Conservation (phyloP, 2,113 vertebrate species). For the Epinephelus cyanopodus region DNA sequence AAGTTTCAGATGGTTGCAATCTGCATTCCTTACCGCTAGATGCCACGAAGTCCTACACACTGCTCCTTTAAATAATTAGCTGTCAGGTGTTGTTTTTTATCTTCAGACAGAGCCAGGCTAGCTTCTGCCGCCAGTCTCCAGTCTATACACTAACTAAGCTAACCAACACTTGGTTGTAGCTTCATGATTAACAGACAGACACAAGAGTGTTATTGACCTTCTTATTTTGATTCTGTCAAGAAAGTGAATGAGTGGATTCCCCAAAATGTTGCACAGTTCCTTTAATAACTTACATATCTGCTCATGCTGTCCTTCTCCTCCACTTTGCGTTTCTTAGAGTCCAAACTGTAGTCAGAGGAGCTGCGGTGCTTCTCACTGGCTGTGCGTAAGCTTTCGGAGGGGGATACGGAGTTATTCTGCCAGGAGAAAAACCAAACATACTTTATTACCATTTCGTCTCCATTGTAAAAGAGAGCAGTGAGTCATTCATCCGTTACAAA, state of each 20-base stretch:
- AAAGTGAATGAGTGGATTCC: not conserved
- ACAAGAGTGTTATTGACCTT: not conserved
- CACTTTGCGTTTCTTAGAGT: conserved; percentile 95
- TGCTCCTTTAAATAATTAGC: too few relatives aligned
- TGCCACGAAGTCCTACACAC: too few relatives aligned
- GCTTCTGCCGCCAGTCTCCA: not conserved
- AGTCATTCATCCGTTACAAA: conserved; percentile 62
- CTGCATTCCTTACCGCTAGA: too few relatives aligned
- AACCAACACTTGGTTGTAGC: not conserved
- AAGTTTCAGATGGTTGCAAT: too few relatives aligned
- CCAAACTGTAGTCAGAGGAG: conserved; percentile 92
- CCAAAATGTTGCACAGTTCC: not conserved
- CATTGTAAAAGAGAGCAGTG: conserved; percentile 38
- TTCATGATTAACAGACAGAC: not conserved
- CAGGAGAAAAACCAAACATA: conserved; percentile 48
- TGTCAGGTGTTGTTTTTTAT: too few relatives aligned
- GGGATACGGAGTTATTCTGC: conserved; percentile 96
- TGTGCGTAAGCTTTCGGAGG: conserved; percentile 92
- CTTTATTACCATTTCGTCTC: conserved; percentile 60
- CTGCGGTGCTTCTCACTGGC: conserved; percentile 94
- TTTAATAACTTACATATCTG: conserved; percentile 89
- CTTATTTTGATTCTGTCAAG: not conserved
- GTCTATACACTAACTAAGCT: not conserved
- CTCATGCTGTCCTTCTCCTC: conserved; percentile 97
- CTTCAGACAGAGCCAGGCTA: too few relatives aligned